phyloP scores from a whole-genome alignment of 2,797 vertebrate species.

The Nothura maculosa region DNA sequence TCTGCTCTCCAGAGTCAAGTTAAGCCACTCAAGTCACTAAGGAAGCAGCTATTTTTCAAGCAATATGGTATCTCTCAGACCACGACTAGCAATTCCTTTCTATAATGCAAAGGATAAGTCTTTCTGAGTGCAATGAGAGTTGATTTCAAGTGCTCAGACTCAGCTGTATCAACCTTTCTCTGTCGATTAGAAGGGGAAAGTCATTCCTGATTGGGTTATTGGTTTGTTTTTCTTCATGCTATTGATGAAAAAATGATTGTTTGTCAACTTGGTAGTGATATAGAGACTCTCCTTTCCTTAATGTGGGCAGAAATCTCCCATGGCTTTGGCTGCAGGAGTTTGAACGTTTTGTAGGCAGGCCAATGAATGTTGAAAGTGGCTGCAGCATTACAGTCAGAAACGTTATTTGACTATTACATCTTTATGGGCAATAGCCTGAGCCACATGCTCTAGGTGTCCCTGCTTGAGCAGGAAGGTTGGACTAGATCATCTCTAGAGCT shows the following conservation, averaged over 20 bases:
- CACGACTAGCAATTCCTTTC: background rate
- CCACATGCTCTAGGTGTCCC: too few species aligned
- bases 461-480: too few species aligned
- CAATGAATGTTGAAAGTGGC: background rate
- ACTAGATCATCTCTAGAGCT: too few species aligned
- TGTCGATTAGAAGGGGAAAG: background rate
- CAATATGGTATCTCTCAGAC: background rate
- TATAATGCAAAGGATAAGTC: background rate
- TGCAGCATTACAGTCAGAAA: background rate
- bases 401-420: background rate
- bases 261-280: background rate
- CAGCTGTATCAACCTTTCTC: background rate
- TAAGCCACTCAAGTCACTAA: background rate
- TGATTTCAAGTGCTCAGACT: fast-evolving
- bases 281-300: fast-evolving
- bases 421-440: background rate
- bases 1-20: background rate
- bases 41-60: background rate
- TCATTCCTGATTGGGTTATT: background rate
- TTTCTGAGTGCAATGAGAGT: background rate
- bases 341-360: background rate
- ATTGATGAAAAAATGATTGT: background rate
- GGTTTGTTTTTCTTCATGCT: background rate
- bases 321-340: background rate
- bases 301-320: fast-evolving